Evolutionary conservation across 1,140 invertebrate species (phyloP).

Genomic region (Bursaphelenchus mucronatus): DNA sequence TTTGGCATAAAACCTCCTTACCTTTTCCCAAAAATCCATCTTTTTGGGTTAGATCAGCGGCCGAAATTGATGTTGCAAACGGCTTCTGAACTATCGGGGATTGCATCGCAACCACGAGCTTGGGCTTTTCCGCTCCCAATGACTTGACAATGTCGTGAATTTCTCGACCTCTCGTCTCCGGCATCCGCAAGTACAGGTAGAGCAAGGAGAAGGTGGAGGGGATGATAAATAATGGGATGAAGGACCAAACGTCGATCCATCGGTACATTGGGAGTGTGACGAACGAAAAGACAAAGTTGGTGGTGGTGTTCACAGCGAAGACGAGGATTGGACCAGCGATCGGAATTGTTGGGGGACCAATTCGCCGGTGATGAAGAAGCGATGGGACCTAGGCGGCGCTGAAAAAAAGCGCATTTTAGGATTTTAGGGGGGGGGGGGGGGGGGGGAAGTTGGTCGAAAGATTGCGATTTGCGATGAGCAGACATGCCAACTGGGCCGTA

Average conservation of each 20-base stretch:
- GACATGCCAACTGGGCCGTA: too few species aligned
- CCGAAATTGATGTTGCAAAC: too few species aligned
- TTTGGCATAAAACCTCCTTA: too few species aligned
- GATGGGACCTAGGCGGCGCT: constrained; percentile 50
- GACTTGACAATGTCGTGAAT: constrained; percentile 46
- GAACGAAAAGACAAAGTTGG: constrained; percentile 49
- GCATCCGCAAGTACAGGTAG: constrained; percentile 38
- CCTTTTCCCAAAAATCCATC: too few species aligned
- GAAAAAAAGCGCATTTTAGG: constrained; percentile 18
- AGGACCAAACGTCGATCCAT: constrained; percentile 47
- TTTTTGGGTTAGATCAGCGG: too few species aligned
- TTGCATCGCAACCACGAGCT: too few species aligned
- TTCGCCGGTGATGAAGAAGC: constrained; percentile 56
- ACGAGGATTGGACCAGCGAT: constrained; percentile 57
- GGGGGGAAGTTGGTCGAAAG: constrained; percentile 1
- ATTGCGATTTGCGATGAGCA: neutral
- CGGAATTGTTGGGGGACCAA: constrained; percentile 49
- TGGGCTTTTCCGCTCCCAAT: too few species aligned
- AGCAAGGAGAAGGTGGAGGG: constrained; percentile 40
- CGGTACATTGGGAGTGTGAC: constrained; percentile 47
- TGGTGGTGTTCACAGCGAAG: constrained; percentile 47
- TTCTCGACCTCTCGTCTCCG: constrained; percentile 47
- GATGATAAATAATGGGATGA: constrained; percentile 52
- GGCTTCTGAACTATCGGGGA: too few species aligned
- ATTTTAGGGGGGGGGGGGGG: too few species aligned